Percentiles rank a stretch among this genome's conserved stretches.
phyloP scores from a whole-genome alignment of 2,888 invertebrate genomes.

The Cyclophora albipunctata region DNA sequence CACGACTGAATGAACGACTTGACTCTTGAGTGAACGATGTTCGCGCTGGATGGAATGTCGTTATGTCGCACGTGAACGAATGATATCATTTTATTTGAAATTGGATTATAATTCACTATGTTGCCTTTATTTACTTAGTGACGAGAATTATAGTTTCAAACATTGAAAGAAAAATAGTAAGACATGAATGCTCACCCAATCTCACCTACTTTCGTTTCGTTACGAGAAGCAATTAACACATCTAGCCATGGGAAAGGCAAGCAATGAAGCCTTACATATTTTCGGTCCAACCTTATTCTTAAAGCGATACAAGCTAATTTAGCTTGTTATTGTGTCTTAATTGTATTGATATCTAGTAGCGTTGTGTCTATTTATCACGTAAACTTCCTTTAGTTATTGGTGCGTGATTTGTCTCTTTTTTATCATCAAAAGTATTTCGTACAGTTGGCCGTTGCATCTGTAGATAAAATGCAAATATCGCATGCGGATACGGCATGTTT shows the following conservation, averaged over 20 bases:
- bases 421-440: conserved; percentile 17
- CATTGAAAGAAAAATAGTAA: too few relatives aligned
- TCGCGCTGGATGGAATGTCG: conserved; percentile 30
- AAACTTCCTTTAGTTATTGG: conserved; percentile 33
- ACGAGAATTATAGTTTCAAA: too few relatives aligned
- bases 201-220: too few relatives aligned
- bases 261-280: neutral
- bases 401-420: conserved; percentile 19
- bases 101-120: too few relatives aligned
- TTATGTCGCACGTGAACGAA: neutral
- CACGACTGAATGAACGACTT: conserved; percentile 53
- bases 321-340: too few relatives aligned
- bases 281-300: too few relatives aligned
- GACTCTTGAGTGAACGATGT: conserved; percentile 31
- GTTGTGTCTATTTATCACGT: conserved; percentile 16
- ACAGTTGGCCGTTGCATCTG: conserved; percentile 7
- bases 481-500: conserved; percentile 20
- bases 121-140: too few relatives aligned
- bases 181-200: too few relatives aligned
- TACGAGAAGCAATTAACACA: conserved; percentile 9
- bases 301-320: too few relatives aligned
- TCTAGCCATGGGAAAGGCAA: neutral
- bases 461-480: conserved; percentile 16
- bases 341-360: too few relatives aligned
- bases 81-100: too few relatives aligned